Conservation (phyloP, 2,797 vertebrate species). For the Premnoplex brunnescens region DNA sequence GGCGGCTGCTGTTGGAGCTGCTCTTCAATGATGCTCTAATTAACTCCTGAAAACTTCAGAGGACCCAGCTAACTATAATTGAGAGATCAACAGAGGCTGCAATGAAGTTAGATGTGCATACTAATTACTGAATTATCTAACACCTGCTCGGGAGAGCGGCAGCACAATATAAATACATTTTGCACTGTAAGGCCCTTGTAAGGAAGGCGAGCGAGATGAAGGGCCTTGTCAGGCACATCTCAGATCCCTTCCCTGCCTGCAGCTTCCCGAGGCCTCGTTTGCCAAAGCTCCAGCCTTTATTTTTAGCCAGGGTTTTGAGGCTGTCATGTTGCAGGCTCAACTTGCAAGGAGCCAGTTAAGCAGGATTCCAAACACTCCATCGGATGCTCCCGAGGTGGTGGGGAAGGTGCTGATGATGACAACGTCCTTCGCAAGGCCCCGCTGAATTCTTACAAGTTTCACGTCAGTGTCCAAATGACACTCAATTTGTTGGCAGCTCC, state of each 20-base stretch:
- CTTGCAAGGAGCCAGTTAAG: conserved; percentile 26
- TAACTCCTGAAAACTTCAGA: conserved; percentile 79
- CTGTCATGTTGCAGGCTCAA: conserved; percentile 30
- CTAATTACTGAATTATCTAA: conserved; percentile 80
- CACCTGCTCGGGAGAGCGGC: conserved; percentile 74
- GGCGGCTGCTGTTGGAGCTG: not conserved
- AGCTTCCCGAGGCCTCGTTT: not conserved
- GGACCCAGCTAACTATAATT: conserved; percentile 77
- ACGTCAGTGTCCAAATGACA: not conserved
- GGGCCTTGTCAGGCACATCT: not conserved
- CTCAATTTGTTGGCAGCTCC: not conserved
- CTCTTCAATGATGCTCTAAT: conserved; percentile 76
- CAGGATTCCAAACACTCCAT: not conserved
- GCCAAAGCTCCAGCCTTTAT: conserved; percentile 19
- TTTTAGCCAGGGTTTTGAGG: not conserved
- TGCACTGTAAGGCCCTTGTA: conserved; percentile 5
- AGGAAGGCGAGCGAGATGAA: not conserved
- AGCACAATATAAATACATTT: conserved; percentile 43
- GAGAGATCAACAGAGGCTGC: conserved; percentile 80
- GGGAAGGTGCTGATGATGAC: not conserved
- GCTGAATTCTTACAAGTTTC: not conserved
- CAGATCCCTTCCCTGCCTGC: not conserved
- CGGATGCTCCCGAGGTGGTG: not conserved
- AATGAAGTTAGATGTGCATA: conserved; percentile 75
- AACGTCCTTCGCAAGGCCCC: not conserved